Evolutionary conservation across 2,797 vertebrate genomes (phyloP), one percentile per base, ranked within the genome.

Genomic region (Eulemur coronatus): DNA sequence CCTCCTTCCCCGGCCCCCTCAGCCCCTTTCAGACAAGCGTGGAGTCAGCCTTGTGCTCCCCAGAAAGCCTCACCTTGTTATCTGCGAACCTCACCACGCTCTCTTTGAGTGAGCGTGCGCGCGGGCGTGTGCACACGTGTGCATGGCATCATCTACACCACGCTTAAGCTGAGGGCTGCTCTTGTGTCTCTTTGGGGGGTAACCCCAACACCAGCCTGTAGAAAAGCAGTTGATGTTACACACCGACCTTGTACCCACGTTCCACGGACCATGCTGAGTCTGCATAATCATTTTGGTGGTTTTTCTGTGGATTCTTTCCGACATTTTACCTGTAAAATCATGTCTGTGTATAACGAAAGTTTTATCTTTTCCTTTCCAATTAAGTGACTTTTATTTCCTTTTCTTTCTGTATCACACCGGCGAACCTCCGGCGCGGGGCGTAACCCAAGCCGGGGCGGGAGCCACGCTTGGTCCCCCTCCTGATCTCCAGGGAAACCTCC

Each of bases 371-470:
- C 22, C 61, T 52, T 72, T 57, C 63, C 22, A 11, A 22, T 48
- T 13, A 5, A 6, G 22, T 33, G 8, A 11, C n/a, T 61, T 43
- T 65, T 22, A 33, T 89, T 84, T 89, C 43, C 55, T 55, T 87
- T 63, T 65, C 76, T 35, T 55, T 57, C 41, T 24, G 0, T 43
- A 38, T 69, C 26, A 33, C 69, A 9, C 20, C 28, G 43, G 85
- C 35, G 13, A n/a, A 55, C 30, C 3, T 1, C 13, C 0, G 28
- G 26, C 0, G 3, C 9, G 8, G 12, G n/a, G 50, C 12, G 33
- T 6, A 26, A n/a, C 0, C 14, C 13, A 63, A 2, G 5, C 2
- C 38, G 41, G 41, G 6, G 50, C 33, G 41, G 52, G 12, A 10
- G 22, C 28, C 30, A 14, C 5, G 0, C 20, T 12, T 38, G 30